Conservation (phyloP, 2,888 invertebrate genomes). For the Nemoura dubitans region DNA sequence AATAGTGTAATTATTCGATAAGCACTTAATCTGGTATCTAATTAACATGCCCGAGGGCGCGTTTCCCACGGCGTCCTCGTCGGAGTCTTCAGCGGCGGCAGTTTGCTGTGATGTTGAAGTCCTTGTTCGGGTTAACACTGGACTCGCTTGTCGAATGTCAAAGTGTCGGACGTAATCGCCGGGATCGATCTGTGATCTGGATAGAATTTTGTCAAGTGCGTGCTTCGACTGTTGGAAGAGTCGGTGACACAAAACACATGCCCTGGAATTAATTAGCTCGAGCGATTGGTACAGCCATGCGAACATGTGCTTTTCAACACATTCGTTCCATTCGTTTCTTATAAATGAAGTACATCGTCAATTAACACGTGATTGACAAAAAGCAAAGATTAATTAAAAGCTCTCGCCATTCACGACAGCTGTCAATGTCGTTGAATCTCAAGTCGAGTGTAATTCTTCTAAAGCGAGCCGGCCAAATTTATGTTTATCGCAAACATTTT, state of each 20-base stretch:
- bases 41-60: not conserved
- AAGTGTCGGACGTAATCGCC: not conserved
- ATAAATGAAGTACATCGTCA: not conserved
- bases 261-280: not conserved
- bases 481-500: not conserved
- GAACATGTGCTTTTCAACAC: constrained; percentile 7
- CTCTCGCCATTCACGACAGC: not conserved
- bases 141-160: not conserved
- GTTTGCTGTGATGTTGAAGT: not conserved
- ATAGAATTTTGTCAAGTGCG: not conserved
- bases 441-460: not conserved
- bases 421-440: not conserved
- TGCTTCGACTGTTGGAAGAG: not conserved
- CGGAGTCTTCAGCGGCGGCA: not conserved
- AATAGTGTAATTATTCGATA: constrained; percentile 12
- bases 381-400: not conserved
- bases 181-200: not conserved
- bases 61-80: not conserved
- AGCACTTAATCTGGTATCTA: constrained; percentile 5
- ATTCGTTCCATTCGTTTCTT: not conserved
- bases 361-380: not conserved
- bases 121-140: not conserved
- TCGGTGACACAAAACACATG: not conserved
- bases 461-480: not conserved
- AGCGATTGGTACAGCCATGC: not conserved